phyloP scores from a whole-genome alignment of 2,113 vertebrate species.

The Chloropsis cyanopogon region DNA sequence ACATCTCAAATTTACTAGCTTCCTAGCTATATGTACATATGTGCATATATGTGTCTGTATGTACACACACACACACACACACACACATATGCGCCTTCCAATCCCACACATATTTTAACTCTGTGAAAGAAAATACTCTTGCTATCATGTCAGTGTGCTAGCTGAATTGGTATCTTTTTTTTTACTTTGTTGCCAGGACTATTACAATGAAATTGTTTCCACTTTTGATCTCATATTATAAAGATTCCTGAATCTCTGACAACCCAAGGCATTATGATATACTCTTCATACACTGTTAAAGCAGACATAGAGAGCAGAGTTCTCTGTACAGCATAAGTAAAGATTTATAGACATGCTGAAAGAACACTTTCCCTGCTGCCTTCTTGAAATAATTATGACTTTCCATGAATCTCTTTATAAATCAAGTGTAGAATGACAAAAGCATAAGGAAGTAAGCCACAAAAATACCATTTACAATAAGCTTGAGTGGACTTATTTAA shows the following conservation, averaged over 20 bases:
- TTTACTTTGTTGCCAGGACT: constrained; percentile 32
- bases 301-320: constrained; percentile 57
- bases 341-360: constrained; percentile 78
- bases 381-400: constrained; percentile 81
- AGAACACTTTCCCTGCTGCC: constrained; percentile 71
- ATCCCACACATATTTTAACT: not conserved
- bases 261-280: constrained; percentile 67
- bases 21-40: not conserved
- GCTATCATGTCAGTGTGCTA: not conserved
- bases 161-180: constrained; percentile 18
- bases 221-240: constrained; percentile 59
- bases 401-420: constrained; percentile 77
- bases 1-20: not conserved
- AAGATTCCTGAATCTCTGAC: constrained; percentile 50
- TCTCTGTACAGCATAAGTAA: constrained; percentile 68
- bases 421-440: constrained; percentile 76
- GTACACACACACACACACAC: too few relatives aligned
- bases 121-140: not conserved
- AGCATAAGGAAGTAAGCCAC: constrained; percentile 56
- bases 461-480: constrained; percentile 66
- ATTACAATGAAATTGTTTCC: constrained; percentile 55
- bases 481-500: constrained; percentile 2
- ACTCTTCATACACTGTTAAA: constrained; percentile 46
- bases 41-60: not conserved
- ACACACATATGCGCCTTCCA: not conserved